Evolutionary conservation across 2,113 vertebrate species (phyloP).

Genomic region (Sialia sialis): DNA sequence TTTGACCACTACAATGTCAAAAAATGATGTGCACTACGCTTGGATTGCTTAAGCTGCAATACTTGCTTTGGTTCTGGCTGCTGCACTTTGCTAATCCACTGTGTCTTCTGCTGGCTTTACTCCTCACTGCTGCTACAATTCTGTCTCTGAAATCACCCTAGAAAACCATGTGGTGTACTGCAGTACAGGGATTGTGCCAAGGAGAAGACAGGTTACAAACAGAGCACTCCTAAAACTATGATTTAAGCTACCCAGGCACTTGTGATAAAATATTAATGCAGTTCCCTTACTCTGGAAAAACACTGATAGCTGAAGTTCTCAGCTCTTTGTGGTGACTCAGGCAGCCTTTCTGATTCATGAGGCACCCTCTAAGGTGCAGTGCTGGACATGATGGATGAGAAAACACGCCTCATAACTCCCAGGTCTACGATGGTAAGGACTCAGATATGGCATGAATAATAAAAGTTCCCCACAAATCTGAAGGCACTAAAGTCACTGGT

Average conservation of each 20-base stretch:
- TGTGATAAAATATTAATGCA: not conserved
- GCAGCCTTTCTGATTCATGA: not conserved
- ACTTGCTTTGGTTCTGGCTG: not conserved
- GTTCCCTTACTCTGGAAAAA: not conserved
- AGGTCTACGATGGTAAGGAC: not conserved
- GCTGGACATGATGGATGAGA: not conserved
- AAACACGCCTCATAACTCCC: not conserved
- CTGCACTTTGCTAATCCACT: not conserved
- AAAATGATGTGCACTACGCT: not conserved
- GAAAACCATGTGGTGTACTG: not conserved
- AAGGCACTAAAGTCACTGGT: not conserved
- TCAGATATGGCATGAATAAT: not conserved
- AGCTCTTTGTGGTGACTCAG: not conserved
- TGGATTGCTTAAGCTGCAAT: not conserved
- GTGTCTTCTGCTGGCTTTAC: not conserved
- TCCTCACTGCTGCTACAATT: not conserved
- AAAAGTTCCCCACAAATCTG: not conserved
- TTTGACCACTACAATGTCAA: rapidly evolving
- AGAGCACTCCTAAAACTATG: not conserved
- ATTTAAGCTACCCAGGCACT: not conserved
- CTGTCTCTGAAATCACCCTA: not conserved
- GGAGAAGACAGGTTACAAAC: not conserved
- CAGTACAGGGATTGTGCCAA: not conserved
- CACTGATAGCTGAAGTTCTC: not conserved
- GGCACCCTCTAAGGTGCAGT: not conserved